Base-by-base conservation (phyloP, 2,113 vertebrate genomes). In the Gymnobelideus leadbeateri region DNA sequence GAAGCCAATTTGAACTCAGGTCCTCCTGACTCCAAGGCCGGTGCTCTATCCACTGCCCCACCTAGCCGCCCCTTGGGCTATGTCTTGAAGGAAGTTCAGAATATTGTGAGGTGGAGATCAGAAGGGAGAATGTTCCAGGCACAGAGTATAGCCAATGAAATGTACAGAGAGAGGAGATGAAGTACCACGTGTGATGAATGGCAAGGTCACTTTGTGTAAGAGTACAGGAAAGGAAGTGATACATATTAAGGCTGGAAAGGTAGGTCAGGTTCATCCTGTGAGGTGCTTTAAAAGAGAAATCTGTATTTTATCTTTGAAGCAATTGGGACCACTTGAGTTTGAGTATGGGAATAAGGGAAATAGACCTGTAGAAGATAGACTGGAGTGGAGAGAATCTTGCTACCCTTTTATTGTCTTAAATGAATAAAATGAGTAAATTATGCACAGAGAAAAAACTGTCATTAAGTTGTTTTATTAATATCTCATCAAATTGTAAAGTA, bases 401-500 rank as follows among this genome's bases (percentile, higher is more conserved):
- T 84, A 19, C 68, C 19, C 68, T 43, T 84, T 68, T 26, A 93
- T 55, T 89, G 77, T 47, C 8, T 91, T 92, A 90, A 96, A 77
- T 0, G 93, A 43, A 11, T 31, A 37, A 77, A 43, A 84, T 84
- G 8, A 84, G 19, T 43, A 91, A 97, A 94, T 91, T 95, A 93
- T 51, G 8, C 68, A 52, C 50, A 52, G 26, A 37, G 92, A 96
- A 97, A 96, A 92, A 54, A 46, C 92, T 37, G 92, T 95, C 31
- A 55, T 84, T 96, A 52, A 89, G 51, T 97, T 97, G 96, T 93
- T 93, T 94, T 94, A 51, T 92, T 51, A 53, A 92, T 91, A 94
- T 97, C 50, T n/a, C 51, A 91, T 12, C 52, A 96, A 37, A 89
- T 55, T 95, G 92, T 43, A 93, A 77, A 93, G 47, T 95, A 31